Base-by-base conservation (phyloP, 2,888 invertebrate species). In the Eustalomyia histrio region DNA sequence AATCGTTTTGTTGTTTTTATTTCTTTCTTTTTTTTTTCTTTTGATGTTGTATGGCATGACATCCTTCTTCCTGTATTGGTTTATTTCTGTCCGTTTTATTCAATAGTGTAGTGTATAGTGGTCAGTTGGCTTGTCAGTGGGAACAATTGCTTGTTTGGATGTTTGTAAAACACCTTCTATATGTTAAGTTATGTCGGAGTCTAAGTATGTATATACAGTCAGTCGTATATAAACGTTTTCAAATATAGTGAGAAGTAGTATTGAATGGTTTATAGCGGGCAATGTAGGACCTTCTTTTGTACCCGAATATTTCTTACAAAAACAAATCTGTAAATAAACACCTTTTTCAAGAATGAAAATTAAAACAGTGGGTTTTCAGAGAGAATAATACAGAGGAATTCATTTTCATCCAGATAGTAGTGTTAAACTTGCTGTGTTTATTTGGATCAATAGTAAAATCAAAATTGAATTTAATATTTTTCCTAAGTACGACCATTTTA, bases 151-250 rank as follows among this genome's bases (percentile, higher is more conserved):
- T 87, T 88, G 88, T 88, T 88, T 87, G 87, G 88, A 87, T 88
- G 88, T 88, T 88, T 88, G 88, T 88, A 87, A 88, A 88, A 88
- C 88, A 88, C 88, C 88, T 87, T 88, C 86, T 85, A n/a, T 83
- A 86, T 88, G 87, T 88, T 68, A 79, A 80, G 68, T 79, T 75
- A 72, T 68, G 76, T 74, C 80, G 73, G 81, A 78, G 75, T 72
- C 80, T 82, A 29, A 29, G 1, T 29, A 2, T 24, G 5, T 5
- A 52, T n/a, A n/a, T n/a, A n/a, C n/a, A n/a, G n/a, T n/a, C n/a
- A n/a, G 50, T 55, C 47, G 17, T 29, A 29, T 7, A 29, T 7
- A 29, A 35, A 57, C 33, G 47, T 72, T 71, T 47, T 1, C 5
- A n/a, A n/a, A 47, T 5, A 47, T 10, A 39, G 14, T 1, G 39